phyloP scores from a whole-genome alignment of 2,888 invertebrate species.

The Cordylochernes scorpioides region DNA sequence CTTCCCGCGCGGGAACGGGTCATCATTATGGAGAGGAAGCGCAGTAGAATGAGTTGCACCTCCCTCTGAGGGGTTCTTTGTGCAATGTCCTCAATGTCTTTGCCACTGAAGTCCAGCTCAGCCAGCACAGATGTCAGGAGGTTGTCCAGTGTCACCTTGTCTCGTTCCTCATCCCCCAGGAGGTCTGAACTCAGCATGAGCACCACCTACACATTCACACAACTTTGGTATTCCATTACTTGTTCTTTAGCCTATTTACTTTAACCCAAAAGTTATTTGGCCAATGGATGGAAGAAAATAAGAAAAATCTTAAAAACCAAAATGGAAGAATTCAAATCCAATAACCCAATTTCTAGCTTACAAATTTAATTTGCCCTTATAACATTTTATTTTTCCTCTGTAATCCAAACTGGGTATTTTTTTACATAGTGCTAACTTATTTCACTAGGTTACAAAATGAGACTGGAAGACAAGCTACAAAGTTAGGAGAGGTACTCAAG shows the following conservation, averaged over 20 bases:
- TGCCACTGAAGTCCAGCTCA: constrained; percentile 20
- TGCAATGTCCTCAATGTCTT: constrained; percentile 18
- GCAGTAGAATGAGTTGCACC: constrained; percentile 59
- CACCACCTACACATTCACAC: constrained; percentile 32
- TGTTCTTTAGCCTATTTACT: not conserved
- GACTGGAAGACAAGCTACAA: no score
- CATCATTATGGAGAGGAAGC: constrained; percentile 55
- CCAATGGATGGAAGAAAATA: not conserved
- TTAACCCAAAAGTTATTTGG: not conserved
- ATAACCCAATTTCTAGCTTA: no score
- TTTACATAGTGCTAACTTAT: no score
- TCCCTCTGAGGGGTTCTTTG: constrained; percentile 47
- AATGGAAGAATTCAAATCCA: no score
- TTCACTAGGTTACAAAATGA: no score
- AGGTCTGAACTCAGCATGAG: constrained; percentile 67
- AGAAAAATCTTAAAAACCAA: not conserved
- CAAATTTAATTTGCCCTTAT: no score
- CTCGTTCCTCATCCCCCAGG: constrained; percentile 53
- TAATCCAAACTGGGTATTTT: no score
- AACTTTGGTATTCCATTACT: not conserved
- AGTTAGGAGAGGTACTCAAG: no score
- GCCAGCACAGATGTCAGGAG: constrained; percentile 40
- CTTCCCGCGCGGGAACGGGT: constrained; percentile 35
- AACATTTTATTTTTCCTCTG: no score
- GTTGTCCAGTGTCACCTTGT: constrained; percentile 45